Evolutionary conservation across 2,888 invertebrate genomes (phyloP).

Genomic region (Papilio gigon): DNA sequence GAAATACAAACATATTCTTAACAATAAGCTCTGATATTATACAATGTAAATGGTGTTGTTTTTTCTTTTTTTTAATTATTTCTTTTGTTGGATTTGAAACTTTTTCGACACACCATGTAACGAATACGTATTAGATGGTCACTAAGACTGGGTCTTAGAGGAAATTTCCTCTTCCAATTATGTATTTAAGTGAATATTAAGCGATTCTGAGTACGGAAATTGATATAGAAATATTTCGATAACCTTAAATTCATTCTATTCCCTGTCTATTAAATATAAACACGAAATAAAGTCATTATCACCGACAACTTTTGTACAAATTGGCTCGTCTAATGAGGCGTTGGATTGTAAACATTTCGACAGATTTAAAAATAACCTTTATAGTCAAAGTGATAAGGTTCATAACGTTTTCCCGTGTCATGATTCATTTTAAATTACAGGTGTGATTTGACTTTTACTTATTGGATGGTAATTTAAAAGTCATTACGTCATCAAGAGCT

Average conservation of each 20-base stretch:
- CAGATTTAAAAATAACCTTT: neutral
- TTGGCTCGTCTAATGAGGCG: constrained; percentile 29
- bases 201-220: neutral
- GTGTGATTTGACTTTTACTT: constrained; percentile 50
- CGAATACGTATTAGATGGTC: too few species aligned
- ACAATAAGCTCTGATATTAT: neutral
- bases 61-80: constrained; percentile 24
- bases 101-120: too few species aligned
- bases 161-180: too few species aligned
- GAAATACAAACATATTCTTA: constrained; percentile 17
- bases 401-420: neutral
- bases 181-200: too few species aligned
- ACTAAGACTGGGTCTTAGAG: too few species aligned
- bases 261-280: constrained; percentile 42
- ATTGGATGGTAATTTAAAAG: constrained; percentile 53
- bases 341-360: constrained; percentile 9
- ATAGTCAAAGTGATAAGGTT: neutral
- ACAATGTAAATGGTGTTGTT: neutral
- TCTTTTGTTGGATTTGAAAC: too few species aligned
- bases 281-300: constrained; percentile 64
- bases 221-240: neutral
- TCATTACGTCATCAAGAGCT: constrained; percentile 50
- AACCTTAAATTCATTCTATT: constrained; percentile 27
- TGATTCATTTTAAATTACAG: constrained; percentile 52
- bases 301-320: constrained; percentile 38